Evolutionary conservation across 1,140 invertebrate species (phyloP).

Genomic region (Drosophila nigrodunni): DNA sequence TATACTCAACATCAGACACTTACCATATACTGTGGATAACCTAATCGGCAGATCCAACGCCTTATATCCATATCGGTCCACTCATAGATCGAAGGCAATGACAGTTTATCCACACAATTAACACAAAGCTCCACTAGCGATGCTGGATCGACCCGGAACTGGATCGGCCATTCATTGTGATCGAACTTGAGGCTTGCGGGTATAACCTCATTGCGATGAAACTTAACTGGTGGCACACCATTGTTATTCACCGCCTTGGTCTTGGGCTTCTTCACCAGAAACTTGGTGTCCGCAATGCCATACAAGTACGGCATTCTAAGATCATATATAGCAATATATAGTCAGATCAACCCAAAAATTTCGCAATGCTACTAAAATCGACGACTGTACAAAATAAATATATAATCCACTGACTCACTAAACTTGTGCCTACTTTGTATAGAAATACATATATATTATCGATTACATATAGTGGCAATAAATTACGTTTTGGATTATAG

Average conservation of each 20-base stretch:
- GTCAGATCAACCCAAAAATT: constrained; percentile 12
- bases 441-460: not conserved
- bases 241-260: not conserved
- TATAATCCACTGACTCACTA: not conserved
- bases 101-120: constrained; percentile 60
- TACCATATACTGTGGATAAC: constrained; percentile 74
- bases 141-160: constrained; percentile 50
- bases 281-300: constrained; percentile 71
- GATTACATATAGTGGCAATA: not conserved
- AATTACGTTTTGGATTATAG: constrained; percentile 2
- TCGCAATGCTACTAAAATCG: not conserved
- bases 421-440: constrained; percentile 1
- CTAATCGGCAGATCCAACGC: constrained; percentile 57
- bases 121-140: constrained; percentile 52
- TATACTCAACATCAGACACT: not conserved
- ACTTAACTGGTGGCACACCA: constrained; percentile 38
- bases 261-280: constrained; percentile 20
- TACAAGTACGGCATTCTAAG: constrained; percentile 64
- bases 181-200: constrained; percentile 47
- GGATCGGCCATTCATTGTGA: constrained; percentile 58
- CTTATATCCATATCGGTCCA: constrained; percentile 64
- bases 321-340: not conserved
- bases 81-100: constrained; percentile 55
- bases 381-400: not conserved
- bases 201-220: constrained; percentile 30